These are phyloP conservation scores for Stichopus chloronotus DNA, from an alignment of 35 echinoderm and acorn worm genomes.

Conservation along the genomic window DNA sequence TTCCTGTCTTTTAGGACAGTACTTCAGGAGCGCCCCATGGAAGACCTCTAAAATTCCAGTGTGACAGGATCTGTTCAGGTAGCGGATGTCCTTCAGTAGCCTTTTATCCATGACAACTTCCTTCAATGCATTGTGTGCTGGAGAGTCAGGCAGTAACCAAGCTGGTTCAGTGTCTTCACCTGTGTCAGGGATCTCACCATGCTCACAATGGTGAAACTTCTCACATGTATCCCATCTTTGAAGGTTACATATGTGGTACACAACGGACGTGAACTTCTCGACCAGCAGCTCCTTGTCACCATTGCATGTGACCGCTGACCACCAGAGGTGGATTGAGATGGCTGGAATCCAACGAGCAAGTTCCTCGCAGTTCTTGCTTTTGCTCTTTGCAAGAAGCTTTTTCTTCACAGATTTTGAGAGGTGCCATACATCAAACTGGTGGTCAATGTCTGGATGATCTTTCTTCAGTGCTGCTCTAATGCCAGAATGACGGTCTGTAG, in stretches of 20 bases:
- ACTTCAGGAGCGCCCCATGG: slow-evolving; percentile 66
- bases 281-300: slow-evolving; percentile 39
- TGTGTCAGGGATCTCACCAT: neutral
- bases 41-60: slow-evolving; percentile 68
- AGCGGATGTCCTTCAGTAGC: slow-evolving; percentile 35
- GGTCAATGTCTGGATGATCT: slow-evolving; percentile 30
- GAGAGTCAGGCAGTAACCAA: slow-evolving; percentile 50
- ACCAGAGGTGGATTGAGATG: slow-evolving; percentile 67
- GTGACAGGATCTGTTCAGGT: slow-evolving; percentile 44
- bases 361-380: slow-evolving; percentile 47
- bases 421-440: slow-evolving; percentile 66
- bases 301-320: slow-evolving; percentile 49
- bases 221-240: slow-evolving; percentile 59
- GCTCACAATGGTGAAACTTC: slow-evolving; percentile 8
- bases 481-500: slow-evolving; percentile 65
- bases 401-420: slow-evolving; percentile 54
- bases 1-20: slow-evolving; percentile 57
- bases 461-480: slow-evolving; percentile 60
- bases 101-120: slow-evolving; percentile 58
- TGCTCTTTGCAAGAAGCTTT: slow-evolving; percentile 50
- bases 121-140: slow-evolving; percentile 63
- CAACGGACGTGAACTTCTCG: slow-evolving; percentile 64
- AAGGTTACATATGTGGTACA: slow-evolving; percentile 56
- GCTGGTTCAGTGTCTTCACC: neutral
- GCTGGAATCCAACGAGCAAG: slow-evolving; percentile 38